phyloP scores from a whole-genome alignment of 2,888 invertebrate species.

The Chydorus sphaericus region DNA sequence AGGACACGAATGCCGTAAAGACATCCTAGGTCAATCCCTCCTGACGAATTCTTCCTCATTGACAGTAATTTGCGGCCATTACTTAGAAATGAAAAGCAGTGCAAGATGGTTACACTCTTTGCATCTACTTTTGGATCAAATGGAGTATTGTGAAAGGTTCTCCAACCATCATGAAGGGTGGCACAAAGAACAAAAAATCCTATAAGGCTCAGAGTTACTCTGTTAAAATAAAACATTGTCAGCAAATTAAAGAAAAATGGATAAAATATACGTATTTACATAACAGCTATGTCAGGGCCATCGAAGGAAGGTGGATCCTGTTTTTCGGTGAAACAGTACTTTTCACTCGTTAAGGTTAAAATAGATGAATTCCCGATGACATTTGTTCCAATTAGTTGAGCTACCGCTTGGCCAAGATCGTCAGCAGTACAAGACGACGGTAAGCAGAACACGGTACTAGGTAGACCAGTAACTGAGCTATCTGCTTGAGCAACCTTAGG shows the following conservation, averaged over 20 bases:
- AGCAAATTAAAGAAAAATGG: too few species aligned
- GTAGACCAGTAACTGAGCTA: background rate
- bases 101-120: too few species aligned
- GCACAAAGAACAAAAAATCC: too few species aligned
- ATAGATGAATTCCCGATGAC: background rate
- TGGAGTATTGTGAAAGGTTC: too few species aligned
- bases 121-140: too few species aligned
- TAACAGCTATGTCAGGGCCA: slow-evolving; percentile 2
- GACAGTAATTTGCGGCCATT: too few species aligned
- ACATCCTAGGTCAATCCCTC: background rate
- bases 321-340: slow-evolving; percentile 4
- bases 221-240: background rate
- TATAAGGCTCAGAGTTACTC: too few species aligned
- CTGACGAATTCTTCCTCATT: background rate
- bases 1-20: background rate
- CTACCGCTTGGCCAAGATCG: background rate
- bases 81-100: too few species aligned
- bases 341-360: background rate
- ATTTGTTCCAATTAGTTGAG: background rate
- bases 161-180: too few species aligned
- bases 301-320: slow-evolving; percentile 3
- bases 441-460: background rate
- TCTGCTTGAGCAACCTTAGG: background rate
- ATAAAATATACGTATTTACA: slow-evolving; percentile 1
- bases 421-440: slow-evolving; percentile 3